Evolutionary conservation across 1,140 invertebrate genomes (phyloP), one percentile per base, ranked within the genome.

Genomic region (Manduca sexta): DNA sequence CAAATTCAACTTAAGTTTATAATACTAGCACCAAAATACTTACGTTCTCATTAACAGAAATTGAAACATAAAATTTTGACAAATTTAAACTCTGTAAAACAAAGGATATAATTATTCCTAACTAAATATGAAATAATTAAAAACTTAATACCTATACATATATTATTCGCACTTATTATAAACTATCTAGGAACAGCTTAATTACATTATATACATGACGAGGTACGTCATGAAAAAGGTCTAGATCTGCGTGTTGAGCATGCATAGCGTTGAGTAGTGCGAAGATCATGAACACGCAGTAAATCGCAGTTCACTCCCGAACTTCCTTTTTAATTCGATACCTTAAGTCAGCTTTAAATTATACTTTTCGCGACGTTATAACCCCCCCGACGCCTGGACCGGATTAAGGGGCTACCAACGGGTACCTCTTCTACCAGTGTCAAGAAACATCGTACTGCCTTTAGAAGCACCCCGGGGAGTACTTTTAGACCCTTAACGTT

Each of bases 291-390:
- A n/a, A 35, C 14, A 26, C 21, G 8, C 8, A 5, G 8, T 26
- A 26, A 35, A 35, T 35, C 34, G 34, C 26, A 30, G 13, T 43
- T 15, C 21, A 30, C 26, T 12, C 13, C 12, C 41, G 12, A 66
- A 59, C 56, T 67, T 76, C 78, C 80, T 75, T 84, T 84, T 84
- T 84, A 84, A 81, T 81, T 84, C 80, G 72, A 80, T 74, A 78
- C 80, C 80, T 77, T 73, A 81, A 81, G 72, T 79, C 77, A 74
- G 77, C 70, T 78, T 81, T 81, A 84, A 81, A 84, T 84, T 84
- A 81, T 74, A 74, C 69, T 81, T 84, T 84, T 84, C 80, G 74
- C 74, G 56, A 56, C 67, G 69, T 77, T 80, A 84, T 70, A 74
- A 73, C 76, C 71, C 80, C 80, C 80, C 45, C 41, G 75, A 63